phyloP scores from a whole-genome alignment of 2,113 vertebrate genomes.

The Leptobrachium leishanense region DNA sequence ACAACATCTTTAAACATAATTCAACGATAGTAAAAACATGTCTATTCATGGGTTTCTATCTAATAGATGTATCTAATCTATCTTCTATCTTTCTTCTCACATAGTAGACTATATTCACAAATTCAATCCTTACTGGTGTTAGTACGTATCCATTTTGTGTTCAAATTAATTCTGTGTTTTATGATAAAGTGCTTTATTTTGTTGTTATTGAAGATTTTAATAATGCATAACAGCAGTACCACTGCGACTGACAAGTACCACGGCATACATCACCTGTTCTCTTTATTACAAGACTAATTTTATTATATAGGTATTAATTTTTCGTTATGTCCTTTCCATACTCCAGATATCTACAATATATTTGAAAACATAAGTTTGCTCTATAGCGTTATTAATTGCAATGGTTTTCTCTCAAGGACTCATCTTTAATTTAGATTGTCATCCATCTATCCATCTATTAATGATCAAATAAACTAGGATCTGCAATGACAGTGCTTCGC shows the following conservation, averaged over 20 bases:
- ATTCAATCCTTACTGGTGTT: too few relatives aligned
- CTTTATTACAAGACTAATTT: slow-evolving; percentile 67
- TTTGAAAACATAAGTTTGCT: slow-evolving; percentile 72
- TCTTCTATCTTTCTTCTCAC: slow-evolving; percentile 28
- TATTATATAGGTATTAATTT: slow-evolving; percentile 83
- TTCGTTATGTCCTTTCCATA: slow-evolving; percentile 84
- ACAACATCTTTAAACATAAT: slow-evolving; percentile 15
- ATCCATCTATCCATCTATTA: slow-evolving; percentile 82
- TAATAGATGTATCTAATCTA: neutral
- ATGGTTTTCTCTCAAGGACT: slow-evolving; percentile 82
- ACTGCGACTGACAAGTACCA: slow-evolving; percentile 26
- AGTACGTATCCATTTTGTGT: too few relatives aligned
- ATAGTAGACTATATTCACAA: neutral
- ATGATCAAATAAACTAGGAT: slow-evolving; percentile 86
- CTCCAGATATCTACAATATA: slow-evolving; percentile 83
- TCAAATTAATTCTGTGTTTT: too few relatives aligned
- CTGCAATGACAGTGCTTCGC: slow-evolving; percentile 89
- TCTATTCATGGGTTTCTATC: slow-evolving; percentile 21
- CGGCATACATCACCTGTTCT: slow-evolving; percentile 34
- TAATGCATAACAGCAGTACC: neutral
- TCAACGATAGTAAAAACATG: slow-evolving; percentile 18
- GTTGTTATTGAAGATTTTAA: slow-evolving; percentile 13
- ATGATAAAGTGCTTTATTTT: slow-evolving; percentile 23
- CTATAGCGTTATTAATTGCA: slow-evolving; percentile 82
- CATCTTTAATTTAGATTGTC: slow-evolving; percentile 49